Evolutionary conservation across 2,113 vertebrate genomes (phyloP).

Genomic region (Nibea albiflora): DNA sequence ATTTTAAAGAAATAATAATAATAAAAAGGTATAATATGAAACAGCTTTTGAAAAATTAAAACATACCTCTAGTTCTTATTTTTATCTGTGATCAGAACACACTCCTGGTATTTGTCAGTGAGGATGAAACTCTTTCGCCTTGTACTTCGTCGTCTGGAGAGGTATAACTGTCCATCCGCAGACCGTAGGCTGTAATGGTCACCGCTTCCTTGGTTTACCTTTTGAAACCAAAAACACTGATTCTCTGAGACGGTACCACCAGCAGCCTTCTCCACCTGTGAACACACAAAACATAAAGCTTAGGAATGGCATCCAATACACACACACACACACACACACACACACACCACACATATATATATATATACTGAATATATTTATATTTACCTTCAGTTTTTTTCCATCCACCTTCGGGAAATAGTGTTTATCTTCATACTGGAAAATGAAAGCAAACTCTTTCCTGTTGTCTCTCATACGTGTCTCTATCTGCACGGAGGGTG

Average conservation of each 20-base stretch:
- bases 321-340: too few relatives aligned
- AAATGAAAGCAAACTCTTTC: background rate
- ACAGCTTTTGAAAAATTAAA: background rate
- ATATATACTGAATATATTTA: too few relatives aligned
- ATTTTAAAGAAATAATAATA: background rate
- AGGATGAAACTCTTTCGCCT: background rate
- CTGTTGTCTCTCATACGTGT: rapidly evolving
- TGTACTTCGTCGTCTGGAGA: too few relatives aligned
- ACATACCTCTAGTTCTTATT: background rate
- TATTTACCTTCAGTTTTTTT: too few relatives aligned
- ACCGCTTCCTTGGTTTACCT: rapidly evolving
- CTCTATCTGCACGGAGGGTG: rapidly evolving
- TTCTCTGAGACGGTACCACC: rapidly evolving
- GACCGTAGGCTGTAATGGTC: rapidly evolving
- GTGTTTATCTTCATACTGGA: rapidly evolving
- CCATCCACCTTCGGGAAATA: background rate
- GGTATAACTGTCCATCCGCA: rapidly evolving
- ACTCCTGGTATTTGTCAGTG: rapidly evolving
- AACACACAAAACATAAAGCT: background rate
- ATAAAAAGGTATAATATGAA: background rate
- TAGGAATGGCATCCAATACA: background rate
- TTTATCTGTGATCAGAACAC: background rate
- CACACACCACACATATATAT: too few relatives aligned
- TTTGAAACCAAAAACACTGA: background rate
- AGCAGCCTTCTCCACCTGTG: background rate